Percentiles rank a stretch among this genome's conserved stretches.
Conservation (phyloP, 2,888 invertebrate species). For the Leptinotarsa tumamoca region DNA sequence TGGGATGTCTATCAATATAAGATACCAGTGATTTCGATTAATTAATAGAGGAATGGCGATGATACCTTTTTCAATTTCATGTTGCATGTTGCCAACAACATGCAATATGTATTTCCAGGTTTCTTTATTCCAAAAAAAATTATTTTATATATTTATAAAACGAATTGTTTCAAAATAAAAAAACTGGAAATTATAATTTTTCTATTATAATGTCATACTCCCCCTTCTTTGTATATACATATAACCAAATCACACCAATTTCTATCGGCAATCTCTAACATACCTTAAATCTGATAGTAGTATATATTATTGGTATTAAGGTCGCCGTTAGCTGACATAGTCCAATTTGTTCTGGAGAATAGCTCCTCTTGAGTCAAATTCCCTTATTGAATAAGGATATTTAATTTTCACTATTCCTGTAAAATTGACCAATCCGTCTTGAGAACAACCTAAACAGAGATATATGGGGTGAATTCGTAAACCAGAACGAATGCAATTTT, state of each 20-base stretch:
- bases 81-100: neutral
- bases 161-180: too few relatives aligned
- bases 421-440: neutral
- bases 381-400: constrained; percentile 15
- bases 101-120: neutral
- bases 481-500: too few relatives aligned
- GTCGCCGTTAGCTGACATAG: neutral
- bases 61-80: neutral
- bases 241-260: neutral
- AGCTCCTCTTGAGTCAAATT: neutral
- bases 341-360: neutral
- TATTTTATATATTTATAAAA: neutral
- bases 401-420: constrained; percentile 7
- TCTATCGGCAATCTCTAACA: constrained; percentile 7
- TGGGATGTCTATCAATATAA: neutral
- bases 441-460: neutral
- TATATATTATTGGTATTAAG: constrained; percentile 4
- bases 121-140: neutral
- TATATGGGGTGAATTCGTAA: too few relatives aligned
- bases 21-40: neutral
- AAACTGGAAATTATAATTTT: too few relatives aligned
- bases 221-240: constrained; percentile 6
- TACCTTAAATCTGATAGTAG: constrained; percentile 8
- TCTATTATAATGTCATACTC: too few relatives aligned
- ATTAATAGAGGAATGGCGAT: neutral